Conservation (phyloP, 2,888 invertebrate species). For the Drosophila birchii region DNA sequence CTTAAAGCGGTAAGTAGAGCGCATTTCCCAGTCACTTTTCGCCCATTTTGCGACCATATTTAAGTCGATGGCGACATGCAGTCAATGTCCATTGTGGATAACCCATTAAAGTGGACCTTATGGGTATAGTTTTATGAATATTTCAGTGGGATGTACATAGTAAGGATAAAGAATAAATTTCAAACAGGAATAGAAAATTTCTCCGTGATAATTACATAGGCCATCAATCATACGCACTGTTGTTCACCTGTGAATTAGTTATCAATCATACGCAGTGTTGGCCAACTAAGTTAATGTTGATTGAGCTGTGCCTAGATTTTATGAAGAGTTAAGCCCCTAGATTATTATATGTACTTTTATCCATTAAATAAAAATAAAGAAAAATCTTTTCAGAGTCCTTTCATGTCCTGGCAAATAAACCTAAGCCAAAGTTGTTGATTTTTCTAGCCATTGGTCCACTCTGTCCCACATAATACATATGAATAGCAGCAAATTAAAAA, state of each 20-base stretch:
- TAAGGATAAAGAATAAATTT: background rate
- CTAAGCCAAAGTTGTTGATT: background rate
- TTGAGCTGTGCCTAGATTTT: background rate
- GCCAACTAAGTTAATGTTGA: constrained; percentile 1
- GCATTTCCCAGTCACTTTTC: constrained; percentile 3
- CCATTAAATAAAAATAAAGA: background rate
- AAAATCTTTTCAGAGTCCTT: background rate
- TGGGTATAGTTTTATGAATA: background rate
- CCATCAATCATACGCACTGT: constrained; percentile 3
- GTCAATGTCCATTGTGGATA: background rate
- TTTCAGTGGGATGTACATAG: too few relatives aligned
- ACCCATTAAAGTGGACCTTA: constrained; percentile 13
- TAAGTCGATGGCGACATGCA: constrained; percentile 32
- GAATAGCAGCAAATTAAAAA: constrained; percentile 40
- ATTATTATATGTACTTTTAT: background rate
- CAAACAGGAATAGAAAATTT: background rate
- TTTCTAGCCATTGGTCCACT: constrained; percentile 1
- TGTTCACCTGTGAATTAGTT: constrained; percentile 1
- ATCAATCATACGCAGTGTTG: constrained; percentile 17
- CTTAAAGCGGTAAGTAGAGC: constrained; percentile 86
- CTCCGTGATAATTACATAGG: background rate
- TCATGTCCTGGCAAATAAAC: too few relatives aligned
- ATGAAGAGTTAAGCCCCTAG: background rate
- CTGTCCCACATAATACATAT: constrained; percentile 11
- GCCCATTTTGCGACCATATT: constrained; percentile 14